These are phyloP conservation scores for Caloenas nicobarica DNA, from an alignment of 2,113 vertebrate species.

Conservation along the genomic window DNA sequence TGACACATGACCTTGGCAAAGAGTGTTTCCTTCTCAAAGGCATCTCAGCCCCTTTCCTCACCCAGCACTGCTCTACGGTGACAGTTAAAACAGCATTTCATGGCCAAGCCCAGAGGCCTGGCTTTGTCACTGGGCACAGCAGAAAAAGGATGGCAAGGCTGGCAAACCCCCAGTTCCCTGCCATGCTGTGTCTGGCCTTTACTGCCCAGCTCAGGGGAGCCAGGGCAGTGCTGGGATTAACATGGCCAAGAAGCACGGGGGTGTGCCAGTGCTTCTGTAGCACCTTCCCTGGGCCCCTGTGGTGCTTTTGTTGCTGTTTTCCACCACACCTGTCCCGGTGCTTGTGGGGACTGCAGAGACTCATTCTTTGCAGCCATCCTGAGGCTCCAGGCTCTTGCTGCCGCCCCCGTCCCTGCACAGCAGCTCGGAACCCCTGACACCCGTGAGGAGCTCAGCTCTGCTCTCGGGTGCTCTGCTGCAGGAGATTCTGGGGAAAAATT, in stretches of 20 bases:
- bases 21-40: not conserved
- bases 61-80: not conserved
- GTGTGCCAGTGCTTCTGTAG: not conserved
- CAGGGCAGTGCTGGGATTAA: not conserved
- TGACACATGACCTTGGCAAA: accelerated
- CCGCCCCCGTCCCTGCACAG: not conserved
- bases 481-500: not conserved
- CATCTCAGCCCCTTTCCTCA: not conserved
- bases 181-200: accelerated
- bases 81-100: accelerated
- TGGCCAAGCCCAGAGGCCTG: not conserved
- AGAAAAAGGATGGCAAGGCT: not conserved
- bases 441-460: not conserved
- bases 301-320: accelerated
- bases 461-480: not conserved
- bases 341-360: accelerated
- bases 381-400: not conserved
- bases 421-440: not conserved
- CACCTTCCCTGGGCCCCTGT: accelerated
- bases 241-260: not conserved
- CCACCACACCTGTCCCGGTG: accelerated
- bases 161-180: not conserved
- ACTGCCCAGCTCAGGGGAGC: not conserved
- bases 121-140: not conserved
- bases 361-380: not conserved